Evolutionary conservation across 2,113 vertebrate species (phyloP).

Genomic region (Pterophyllum scalare): DNA sequence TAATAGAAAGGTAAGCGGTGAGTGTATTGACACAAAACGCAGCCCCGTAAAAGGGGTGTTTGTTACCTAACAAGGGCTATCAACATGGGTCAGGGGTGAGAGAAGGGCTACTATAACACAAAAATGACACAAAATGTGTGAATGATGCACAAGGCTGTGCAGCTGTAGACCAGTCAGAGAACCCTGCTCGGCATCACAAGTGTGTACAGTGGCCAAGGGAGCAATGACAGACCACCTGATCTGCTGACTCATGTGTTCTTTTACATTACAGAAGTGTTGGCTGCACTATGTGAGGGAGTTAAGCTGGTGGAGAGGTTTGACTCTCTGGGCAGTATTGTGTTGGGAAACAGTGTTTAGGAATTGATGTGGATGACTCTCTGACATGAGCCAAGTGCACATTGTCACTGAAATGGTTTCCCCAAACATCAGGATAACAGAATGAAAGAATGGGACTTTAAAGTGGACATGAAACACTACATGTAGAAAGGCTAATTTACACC

Average conservation of each 20-base stretch:
- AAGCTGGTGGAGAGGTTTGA: not conserved
- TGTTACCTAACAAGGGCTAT: not conserved
- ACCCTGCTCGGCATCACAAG: not conserved
- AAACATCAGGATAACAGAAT: not conserved
- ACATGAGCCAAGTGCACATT: not conserved
- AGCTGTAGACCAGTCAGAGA: no score
- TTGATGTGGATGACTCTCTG: not conserved
- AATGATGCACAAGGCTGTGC: not conserved
- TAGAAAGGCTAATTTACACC: no score
- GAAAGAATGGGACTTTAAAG: not conserved
- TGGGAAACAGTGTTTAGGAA: not conserved
- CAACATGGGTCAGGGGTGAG: not conserved
- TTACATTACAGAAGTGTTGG: not conserved
- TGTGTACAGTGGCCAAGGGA: not conserved
- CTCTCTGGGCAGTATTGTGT: not conserved
- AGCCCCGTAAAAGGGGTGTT: fast-evolving
- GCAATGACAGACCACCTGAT: not conserved
- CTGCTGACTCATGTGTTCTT: not conserved
- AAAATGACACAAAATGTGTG: not conserved
- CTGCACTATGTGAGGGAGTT: not conserved
- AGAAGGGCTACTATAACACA: not conserved
- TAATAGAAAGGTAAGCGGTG: not conserved
- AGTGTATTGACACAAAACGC: not conserved
- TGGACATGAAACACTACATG: no score
- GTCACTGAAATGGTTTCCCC: not conserved